Evolutionary conservation across 2,113 vertebrate genomes (phyloP).

Genomic region (Potamarius usumacintae): DNA sequence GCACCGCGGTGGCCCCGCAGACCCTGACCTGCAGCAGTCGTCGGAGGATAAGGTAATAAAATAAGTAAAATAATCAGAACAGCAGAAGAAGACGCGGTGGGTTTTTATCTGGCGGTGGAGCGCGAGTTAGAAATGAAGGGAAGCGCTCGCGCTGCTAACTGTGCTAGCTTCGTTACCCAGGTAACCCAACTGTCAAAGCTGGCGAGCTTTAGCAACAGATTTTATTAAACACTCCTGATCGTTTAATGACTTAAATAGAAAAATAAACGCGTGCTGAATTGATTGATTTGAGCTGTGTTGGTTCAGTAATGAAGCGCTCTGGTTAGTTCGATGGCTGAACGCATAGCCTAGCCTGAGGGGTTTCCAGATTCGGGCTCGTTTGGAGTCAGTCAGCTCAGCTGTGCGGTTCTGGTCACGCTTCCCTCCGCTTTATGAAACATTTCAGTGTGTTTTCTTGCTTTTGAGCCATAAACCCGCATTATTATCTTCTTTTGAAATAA

Average conservation of each 20-base stretch:
- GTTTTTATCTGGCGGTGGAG: too few relatives aligned
- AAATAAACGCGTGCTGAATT: background rate
- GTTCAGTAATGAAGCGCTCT: background rate
- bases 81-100: background rate
- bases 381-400: background rate
- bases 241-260: background rate
- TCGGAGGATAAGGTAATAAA: conserved; percentile 73
- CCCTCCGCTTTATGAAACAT: background rate
- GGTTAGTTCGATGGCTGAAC: background rate
- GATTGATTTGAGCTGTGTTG: background rate
- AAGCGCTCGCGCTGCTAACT: conserved; percentile 50
- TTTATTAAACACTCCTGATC: background rate
- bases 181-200: background rate
- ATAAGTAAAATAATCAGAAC: background rate
- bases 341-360: background rate
- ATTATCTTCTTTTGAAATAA: background rate
- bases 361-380: background rate
- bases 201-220: background rate
- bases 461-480: background rate
- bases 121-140: too few relatives aligned
- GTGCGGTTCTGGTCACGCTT: background rate
- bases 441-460: background rate
- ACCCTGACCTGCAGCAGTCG: conserved; percentile 63
- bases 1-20: conserved; percentile 68
- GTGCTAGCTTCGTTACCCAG: conserved; percentile 36